phyloP scores from a whole-genome alignment of 2,888 invertebrate species.

The Tuberolachnus salignus region DNA sequence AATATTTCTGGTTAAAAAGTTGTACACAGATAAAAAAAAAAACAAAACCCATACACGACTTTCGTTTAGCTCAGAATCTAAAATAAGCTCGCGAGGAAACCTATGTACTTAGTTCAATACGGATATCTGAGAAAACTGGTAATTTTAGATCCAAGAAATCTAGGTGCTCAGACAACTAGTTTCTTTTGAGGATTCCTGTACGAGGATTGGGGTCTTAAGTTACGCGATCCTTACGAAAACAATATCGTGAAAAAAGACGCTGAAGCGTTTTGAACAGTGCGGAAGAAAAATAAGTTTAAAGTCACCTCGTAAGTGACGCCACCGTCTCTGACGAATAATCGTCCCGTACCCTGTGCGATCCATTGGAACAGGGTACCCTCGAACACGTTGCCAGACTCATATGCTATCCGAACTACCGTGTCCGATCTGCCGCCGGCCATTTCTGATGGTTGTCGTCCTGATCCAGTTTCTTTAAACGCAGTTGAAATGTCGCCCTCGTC shows the following conservation, averaged over 20 bases:
- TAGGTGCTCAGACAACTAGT: no score
- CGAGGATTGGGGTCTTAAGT: no score
- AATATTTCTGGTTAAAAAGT: no score
- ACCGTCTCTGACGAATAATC: not conserved
- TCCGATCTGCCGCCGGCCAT: not conserved
- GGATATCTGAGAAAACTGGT: no score
- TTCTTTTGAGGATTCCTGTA: no score
- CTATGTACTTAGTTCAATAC: no score
- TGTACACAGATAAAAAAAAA: no score
- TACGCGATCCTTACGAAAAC: not conserved
- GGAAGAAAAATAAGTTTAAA: not conserved
- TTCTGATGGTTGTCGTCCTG: not conserved
- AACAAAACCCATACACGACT: no score
- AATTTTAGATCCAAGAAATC: no score
- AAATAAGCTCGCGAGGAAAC: no score
- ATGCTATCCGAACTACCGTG: not conserved
- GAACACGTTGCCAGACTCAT: slow-evolving; percentile 17
- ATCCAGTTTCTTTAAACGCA: not conserved
- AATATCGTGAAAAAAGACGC: slow-evolving; percentile 10
- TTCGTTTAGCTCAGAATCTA: no score
- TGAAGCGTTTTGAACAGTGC: not conserved
- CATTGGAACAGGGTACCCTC: not conserved
- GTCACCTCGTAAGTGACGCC: slow-evolving; percentile 23
- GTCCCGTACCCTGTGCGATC: not conserved
- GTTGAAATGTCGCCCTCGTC: not conserved